phyloP scores from a whole-genome alignment of 2,113 vertebrate species.

The Pogonocichla stellata region DNA sequence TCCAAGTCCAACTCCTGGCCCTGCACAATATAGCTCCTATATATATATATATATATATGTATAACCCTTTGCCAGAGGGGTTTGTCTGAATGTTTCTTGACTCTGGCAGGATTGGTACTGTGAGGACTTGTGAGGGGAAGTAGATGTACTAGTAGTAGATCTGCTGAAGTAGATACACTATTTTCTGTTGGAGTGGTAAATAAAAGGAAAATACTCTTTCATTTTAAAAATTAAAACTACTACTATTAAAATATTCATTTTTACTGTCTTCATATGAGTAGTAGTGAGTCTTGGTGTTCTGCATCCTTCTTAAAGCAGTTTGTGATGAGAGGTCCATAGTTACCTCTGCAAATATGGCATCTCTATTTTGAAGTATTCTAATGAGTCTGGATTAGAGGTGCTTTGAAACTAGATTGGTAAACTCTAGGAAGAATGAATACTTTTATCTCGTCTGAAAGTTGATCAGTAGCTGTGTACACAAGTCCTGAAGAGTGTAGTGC shows the following conservation, averaged over 20 bases:
- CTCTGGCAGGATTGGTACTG: neutral
- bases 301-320: neutral
- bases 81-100: neutral
- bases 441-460: neutral
- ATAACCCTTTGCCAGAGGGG: neutral
- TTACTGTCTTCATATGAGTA: neutral
- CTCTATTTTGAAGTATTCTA: neutral
- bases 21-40: neutral
- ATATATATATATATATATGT: too few species aligned
- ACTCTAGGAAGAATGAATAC: neutral
- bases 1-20: neutral
- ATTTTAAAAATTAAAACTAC: neutral
- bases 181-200: neutral
- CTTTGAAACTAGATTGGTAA: neutral
- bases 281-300: neutral
- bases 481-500: neutral
- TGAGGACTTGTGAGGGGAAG: neutral
- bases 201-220: neutral
- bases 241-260: neutral
- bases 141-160: too few species aligned
- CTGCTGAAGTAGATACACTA: neutral
- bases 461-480: neutral
- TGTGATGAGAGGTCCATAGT: neutral
- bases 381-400: neutral
- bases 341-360: neutral